phyloP scores from a whole-genome alignment of 1,140 invertebrate genomes.

The Scylla paramamosain region DNA sequence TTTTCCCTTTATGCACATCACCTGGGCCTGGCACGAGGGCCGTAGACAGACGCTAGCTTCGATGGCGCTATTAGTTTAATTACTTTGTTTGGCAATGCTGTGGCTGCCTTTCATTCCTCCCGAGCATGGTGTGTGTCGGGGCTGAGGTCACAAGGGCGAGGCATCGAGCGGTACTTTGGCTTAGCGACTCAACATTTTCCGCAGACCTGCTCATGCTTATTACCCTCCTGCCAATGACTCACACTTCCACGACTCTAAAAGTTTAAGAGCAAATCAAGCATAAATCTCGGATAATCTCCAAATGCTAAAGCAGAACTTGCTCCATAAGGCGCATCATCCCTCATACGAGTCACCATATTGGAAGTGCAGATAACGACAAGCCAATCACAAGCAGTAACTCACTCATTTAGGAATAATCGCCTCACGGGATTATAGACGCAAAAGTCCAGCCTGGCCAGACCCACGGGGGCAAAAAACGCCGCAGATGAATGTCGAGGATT shows the following conservation, averaged over 20 bases:
- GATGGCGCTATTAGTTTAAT: not conserved
- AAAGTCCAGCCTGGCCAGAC: not conserved
- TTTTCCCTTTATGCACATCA: not conserved
- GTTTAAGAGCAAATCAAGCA: constrained; percentile 56
- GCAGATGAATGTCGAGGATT: not conserved
- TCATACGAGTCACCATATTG: constrained; percentile 41
- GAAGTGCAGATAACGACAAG: constrained; percentile 48
- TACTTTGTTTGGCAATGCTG: not conserved
- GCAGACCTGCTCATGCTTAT: not conserved
- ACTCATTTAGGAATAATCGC: constrained; percentile 60
- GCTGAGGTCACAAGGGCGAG: not conserved
- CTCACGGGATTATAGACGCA: constrained; percentile 44
- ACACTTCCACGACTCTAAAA: constrained; percentile 36
- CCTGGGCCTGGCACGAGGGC: not conserved
- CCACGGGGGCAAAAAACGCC: not conserved
- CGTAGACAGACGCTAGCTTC: not conserved
- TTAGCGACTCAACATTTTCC: not conserved
- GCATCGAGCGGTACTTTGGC: not conserved
- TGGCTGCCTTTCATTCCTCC: not conserved
- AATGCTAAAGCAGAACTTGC: constrained; percentile 9
- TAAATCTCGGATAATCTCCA: constrained; percentile 36
- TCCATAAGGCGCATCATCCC: constrained; percentile 46
- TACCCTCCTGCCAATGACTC: not conserved
- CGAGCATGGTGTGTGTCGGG: not conserved
- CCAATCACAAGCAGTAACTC: constrained; percentile 55